Evolutionary conservation across 92 coral and sea anemone species (phyloP).

Genomic region (Isaurus tuberculatus): DNA sequence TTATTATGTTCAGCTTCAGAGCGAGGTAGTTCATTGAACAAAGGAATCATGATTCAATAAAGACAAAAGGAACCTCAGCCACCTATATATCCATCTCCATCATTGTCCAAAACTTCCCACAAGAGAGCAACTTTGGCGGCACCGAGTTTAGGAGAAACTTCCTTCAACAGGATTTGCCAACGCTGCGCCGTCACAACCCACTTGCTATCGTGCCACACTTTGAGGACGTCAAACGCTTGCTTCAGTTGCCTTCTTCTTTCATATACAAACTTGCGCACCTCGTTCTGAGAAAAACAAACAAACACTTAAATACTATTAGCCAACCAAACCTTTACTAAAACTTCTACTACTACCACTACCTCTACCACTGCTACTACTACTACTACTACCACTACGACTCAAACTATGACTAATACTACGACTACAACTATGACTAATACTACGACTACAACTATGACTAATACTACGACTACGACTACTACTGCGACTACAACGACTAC

Average conservation of each 20-base stretch:
- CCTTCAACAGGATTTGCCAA: conserved; percentile 76
- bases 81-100: conserved; percentile 83
- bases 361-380: too few species aligned
- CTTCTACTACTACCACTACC: too few species aligned
- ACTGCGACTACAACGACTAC: too few species aligned
- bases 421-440: too few species aligned
- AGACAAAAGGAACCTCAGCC: neutral
- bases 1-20: too few species aligned
- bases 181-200: conserved; percentile 86
- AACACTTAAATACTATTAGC: neutral
- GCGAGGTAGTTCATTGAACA: too few species aligned
- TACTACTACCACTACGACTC: too few species aligned
- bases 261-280: conserved; percentile 91
- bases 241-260: conserved; percentile 93
- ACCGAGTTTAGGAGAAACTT: conserved; percentile 87
- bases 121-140: conserved; percentile 82
- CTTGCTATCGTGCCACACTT: conserved; percentile 71
- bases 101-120: conserved; percentile 92
- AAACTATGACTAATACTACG: too few species aligned
- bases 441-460: too few species aligned
- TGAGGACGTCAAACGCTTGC: conserved; percentile 91
- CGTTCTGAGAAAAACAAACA: conserved; percentile 65
- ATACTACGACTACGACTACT: too few species aligned
- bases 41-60: neutral
- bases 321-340: too few species aligned